Evolutionary conservation across 2,113 vertebrate species (phyloP), one percentile per base, ranked within the genome.

Genomic region (Etheostoma cragini): DNA sequence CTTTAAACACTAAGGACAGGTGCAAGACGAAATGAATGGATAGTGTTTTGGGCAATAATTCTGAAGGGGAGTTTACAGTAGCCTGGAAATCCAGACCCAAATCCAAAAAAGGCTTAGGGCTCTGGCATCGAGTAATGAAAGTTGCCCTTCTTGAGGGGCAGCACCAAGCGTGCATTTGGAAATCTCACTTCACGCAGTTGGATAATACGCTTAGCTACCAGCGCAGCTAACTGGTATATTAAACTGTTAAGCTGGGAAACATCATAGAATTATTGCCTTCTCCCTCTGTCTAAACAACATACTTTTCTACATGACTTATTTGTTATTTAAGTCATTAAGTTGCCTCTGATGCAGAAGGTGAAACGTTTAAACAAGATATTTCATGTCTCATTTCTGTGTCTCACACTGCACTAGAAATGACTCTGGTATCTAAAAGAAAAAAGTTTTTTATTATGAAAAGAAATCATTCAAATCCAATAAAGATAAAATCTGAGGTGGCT

Each of bases 381-480:
- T 53, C 30, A 30, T 72, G 8, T 54, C n/a, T 33, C 35, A 8
- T 13, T 42, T n/a, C 1, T 69, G 6, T 61, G 13, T 54, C 14
- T 52, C 12, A 68, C 42, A 24, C 12, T 17, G 46, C 35, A 21
- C 30, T 54, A 65, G 21, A 69, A 54, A 50, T 0, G 5, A 47
- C 30, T 53, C 6, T 19, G 17, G 52, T 64, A 35, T 65, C 45
- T 22, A 46, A 42, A 13, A 30, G 1, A 69, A 64, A 75, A 68
- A 68, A 38, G 11, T 68, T 76, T 84, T 63, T 80, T 53, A 50
- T 22, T 21, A 35, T 54, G 3, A 60, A 77, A 60, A 77, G 66
- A 61, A 77, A 72, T 24, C 16, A 11, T 50, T 22, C 22, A 57
- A 42, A 65, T 64, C 46, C 78, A 72, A 76, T 67, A 76, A 66